These are phyloP conservation scores for Chloropsis hardwickii DNA, from an alignment of 2,113 vertebrate genomes.

Conservation along the genomic window DNA sequence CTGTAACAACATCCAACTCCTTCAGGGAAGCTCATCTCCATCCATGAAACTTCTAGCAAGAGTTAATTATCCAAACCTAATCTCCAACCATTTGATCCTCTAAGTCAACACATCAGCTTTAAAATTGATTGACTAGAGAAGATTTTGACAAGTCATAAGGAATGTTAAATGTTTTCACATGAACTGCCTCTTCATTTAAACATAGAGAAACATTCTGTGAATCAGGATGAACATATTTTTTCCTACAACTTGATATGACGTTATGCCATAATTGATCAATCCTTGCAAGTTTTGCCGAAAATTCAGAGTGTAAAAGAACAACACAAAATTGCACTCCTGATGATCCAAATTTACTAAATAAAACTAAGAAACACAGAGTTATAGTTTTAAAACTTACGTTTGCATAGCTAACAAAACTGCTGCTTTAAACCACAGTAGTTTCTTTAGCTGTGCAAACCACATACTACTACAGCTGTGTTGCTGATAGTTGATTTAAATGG, in stretches of 20 bases:
- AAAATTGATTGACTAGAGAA: background rate
- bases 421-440: background rate
- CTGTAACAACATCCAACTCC: background rate
- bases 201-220: background rate
- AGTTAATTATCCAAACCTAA: background rate
- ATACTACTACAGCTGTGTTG: background rate
- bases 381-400: fast-evolving
- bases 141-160: background rate
- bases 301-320: background rate
- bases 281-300: background rate
- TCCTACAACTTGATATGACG: background rate
- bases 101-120: background rate
- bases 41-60: background rate
- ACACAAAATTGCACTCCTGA: background rate
- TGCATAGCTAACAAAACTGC: background rate
- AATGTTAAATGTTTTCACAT: background rate
- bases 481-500: background rate
- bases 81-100: background rate
- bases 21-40: background rate
- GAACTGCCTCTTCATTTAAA: background rate
- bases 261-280: background rate
- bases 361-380: background rate
- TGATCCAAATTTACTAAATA: background rate
- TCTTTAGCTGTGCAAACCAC: background rate
- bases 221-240: background rate